These are phyloP conservation scores for Coptodon bakossiorum DNA, from an alignment of 2,113 vertebrate genomes.

Conservation along the genomic window DNA sequence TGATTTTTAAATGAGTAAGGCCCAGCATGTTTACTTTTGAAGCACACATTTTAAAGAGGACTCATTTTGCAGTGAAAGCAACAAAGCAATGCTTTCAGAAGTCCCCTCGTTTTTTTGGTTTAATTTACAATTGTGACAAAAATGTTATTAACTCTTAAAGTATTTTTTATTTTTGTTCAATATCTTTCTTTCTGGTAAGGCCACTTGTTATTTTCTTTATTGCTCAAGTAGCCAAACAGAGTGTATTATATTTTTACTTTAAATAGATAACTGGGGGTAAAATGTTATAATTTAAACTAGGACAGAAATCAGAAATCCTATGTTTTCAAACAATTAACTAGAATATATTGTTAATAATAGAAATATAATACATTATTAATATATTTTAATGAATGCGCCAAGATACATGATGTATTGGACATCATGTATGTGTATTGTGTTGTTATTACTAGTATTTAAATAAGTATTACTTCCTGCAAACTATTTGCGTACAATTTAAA, in stretches of 20 bases:
- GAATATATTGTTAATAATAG: neutral
- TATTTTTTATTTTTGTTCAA: neutral
- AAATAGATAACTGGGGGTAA: neutral
- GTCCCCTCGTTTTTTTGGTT: neutral
- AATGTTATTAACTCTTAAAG: neutral
- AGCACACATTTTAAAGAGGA: neutral
- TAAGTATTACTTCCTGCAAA: neutral
- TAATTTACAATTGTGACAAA: neutral
- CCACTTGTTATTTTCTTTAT: neutral
- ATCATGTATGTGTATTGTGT: neutral
- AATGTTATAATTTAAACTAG: neutral
- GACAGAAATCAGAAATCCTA: neutral
- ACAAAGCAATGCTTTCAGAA: neutral
- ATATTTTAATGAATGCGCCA: neutral
- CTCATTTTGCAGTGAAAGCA: neutral
- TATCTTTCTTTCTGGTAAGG: neutral
- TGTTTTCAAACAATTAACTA: neutral
- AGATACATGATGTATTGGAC: neutral
- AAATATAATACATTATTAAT: neutral
- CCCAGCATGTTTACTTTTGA: neutral
- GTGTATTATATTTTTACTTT: neutral
- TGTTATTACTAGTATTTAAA: neutral
- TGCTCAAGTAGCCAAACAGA: neutral
- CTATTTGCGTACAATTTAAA: neutral
- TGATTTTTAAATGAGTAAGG: neutral